Evolutionary conservation across 2,888 invertebrate species (phyloP).

Genomic region (Melipona beecheii): DNA sequence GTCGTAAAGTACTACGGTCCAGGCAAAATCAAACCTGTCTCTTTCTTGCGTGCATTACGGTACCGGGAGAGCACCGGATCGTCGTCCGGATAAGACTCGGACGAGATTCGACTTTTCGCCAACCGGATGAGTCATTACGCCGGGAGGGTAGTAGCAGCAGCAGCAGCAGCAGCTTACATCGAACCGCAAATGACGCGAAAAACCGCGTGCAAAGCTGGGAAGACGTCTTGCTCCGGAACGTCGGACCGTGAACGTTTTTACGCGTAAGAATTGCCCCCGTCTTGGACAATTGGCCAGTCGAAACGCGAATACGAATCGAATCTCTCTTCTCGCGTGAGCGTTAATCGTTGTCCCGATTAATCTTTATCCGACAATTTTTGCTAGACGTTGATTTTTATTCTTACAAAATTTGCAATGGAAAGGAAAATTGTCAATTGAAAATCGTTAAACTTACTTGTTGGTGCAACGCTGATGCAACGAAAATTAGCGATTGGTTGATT

Average conservation of each 20-base stretch:
- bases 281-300: slow-evolving; percentile 49
- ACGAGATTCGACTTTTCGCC: slow-evolving; percentile 56
- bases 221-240: slow-evolving; percentile 41
- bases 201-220: slow-evolving; percentile 38
- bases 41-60: slow-evolving; percentile 68
- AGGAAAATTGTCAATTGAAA: neutral
- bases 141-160: slow-evolving; percentile 11
- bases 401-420: neutral
- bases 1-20: slow-evolving; percentile 38
- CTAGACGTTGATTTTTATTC: neutral
- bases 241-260: slow-evolving; percentile 42
- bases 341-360: neutral
- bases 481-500: no score
- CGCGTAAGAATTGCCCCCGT: slow-evolving; percentile 47
- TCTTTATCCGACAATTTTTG: neutral
- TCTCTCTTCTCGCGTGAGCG: neutral
- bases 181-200: slow-evolving; percentile 60
- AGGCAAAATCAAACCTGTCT: slow-evolving; percentile 62
- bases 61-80: slow-evolving; percentile 57
- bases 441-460: neutral
- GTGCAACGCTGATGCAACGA: no score
- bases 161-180: slow-evolving; percentile 39
- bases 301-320: slow-evolving; percentile 40
- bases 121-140: slow-evolving; percentile 59
- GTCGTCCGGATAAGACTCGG: slow-evolving; percentile 50